Conservation (phyloP, 2,797 vertebrate species). For the Fistularia commersonii region DNA sequence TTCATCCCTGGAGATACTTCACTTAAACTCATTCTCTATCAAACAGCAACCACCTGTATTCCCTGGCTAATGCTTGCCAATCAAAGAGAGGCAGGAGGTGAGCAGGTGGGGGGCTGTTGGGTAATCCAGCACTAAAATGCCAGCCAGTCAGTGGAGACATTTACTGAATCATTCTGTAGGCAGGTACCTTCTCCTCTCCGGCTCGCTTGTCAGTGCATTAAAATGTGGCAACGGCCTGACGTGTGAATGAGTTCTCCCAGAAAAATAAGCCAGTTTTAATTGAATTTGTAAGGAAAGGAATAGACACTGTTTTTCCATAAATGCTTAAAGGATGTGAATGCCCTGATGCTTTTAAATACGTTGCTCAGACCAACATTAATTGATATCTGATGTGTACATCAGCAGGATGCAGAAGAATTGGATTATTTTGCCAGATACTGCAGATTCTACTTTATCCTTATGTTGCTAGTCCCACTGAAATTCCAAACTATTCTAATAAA, state of each 20-base stretch:
- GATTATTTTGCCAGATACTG: too few relatives aligned
- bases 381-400: too few relatives aligned
- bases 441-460: too few relatives aligned
- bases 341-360: too few relatives aligned
- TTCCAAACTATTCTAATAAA: too few relatives aligned
- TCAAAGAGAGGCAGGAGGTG: conserved; percentile 34
- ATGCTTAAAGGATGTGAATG: too few relatives aligned
- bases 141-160: conserved; percentile 41
- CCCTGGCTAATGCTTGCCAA: conserved; percentile 39
- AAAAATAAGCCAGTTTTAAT: too few relatives aligned
- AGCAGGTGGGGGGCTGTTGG: conserved; percentile 34
- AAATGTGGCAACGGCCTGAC: conserved; percentile 1
- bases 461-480: too few relatives aligned
- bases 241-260: conserved; percentile 10
- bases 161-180: conserved; percentile 35
- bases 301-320: background rate
- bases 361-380: too few relatives aligned
- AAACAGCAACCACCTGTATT: conserved; percentile 61
- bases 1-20: conserved; percentile 53
- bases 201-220: conserved; percentile 4
- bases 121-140: conserved; percentile 43
- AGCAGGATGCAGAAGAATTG: too few relatives aligned
- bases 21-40: conserved; percentile 46
- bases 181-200: conserved; percentile 23
- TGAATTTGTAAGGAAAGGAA: background rate